These are phyloP conservation scores for Nasua narica DNA, from an alignment of 2,797 vertebrate genomes.

Conservation along the genomic window DNA sequence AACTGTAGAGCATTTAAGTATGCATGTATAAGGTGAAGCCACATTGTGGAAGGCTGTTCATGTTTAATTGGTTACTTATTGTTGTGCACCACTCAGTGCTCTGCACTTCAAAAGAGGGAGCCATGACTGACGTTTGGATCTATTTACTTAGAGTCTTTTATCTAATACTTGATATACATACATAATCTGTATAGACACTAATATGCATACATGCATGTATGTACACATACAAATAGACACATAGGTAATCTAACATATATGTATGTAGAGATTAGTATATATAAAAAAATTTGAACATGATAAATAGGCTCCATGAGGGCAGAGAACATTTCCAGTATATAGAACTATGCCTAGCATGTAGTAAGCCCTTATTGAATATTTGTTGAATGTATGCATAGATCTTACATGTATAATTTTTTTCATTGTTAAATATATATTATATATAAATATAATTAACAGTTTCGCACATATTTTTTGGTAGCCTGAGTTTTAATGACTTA, in stretches of 20 bases:
- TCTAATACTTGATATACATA: neutral
- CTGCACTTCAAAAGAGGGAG: neutral
- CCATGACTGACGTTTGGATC: neutral
- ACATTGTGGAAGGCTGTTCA: neutral
- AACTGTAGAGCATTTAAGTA: neutral
- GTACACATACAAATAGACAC: neutral
- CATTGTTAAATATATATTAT: neutral
- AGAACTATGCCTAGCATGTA: neutral
- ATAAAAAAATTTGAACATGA: neutral
- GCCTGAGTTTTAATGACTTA: neutral
- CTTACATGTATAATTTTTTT: conserved; percentile 19
- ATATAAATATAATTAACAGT: neutral
- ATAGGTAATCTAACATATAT: neutral
- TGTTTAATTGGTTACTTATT: neutral
- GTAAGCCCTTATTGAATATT: neutral
- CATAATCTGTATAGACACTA: neutral
- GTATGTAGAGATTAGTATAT: neutral
- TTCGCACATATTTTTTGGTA: neutral
- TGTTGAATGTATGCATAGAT: neutral
- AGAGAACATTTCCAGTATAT: neutral
- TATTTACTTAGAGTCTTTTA: neutral
- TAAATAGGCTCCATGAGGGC: neutral
- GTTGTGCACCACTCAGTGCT: neutral
- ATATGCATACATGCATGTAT: neutral
- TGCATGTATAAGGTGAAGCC: neutral